A percentile compares a stretch with the other conserved stretches of the same genome.
phyloP scores from a whole-genome alignment of 2,888 invertebrate genomes.

The Ceramica pisi region DNA sequence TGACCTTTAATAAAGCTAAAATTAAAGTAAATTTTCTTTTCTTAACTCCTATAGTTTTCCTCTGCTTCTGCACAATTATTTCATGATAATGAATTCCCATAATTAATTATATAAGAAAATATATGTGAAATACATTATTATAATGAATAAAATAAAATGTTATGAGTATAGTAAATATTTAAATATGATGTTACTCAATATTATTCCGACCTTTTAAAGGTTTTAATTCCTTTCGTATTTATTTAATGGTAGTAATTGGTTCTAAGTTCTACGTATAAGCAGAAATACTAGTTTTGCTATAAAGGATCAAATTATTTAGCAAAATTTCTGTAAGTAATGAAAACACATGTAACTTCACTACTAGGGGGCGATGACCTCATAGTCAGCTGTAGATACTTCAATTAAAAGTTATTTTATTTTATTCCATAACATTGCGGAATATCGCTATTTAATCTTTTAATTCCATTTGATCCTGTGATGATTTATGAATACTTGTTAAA shows the following conservation, averaged over 20 bases:
- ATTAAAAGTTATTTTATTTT: no score
- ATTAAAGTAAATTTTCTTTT: slow-evolving; percentile 45
- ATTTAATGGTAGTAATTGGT: slow-evolving; percentile 27
- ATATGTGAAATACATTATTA: background rate
- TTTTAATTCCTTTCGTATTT: slow-evolving; percentile 31
- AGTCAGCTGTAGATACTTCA: no score
- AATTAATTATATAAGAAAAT: slow-evolving; percentile 14
- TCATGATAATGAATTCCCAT: slow-evolving; percentile 1
- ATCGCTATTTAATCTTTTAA: no score
- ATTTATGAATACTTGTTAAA: slow-evolving; percentile 36
- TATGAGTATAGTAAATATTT: slow-evolving; percentile 28
- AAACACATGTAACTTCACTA: no score
- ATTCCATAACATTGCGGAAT: no score
- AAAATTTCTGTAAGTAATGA: no score
- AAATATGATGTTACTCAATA: slow-evolving; percentile 26
- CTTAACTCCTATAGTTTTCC: slow-evolving; percentile 34
- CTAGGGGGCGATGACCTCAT: no score
- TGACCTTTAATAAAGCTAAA: slow-evolving; percentile 59
- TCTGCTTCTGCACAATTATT: slow-evolving; percentile 12
- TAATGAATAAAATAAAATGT: background rate
- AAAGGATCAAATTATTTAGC: background rate
- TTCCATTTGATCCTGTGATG: background rate
- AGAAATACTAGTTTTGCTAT: slow-evolving; percentile 18
- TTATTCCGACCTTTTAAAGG: slow-evolving; percentile 51
- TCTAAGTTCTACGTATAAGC: slow-evolving; percentile 20